Conservation (phyloP, 92 coral and sea anemone genomes). For the Blastomussa wellsi region DNA sequence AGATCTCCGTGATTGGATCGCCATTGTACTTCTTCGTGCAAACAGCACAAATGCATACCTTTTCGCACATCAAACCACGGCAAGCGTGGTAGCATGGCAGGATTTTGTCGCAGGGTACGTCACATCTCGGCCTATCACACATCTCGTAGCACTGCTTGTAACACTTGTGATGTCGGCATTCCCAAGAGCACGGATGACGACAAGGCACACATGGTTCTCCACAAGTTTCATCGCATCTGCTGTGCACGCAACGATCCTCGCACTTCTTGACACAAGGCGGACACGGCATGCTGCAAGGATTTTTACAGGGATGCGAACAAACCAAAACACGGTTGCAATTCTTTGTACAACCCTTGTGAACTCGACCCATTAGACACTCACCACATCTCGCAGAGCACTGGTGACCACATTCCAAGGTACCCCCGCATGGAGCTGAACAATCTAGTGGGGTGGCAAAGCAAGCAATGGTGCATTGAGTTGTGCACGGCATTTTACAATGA, state of each 20-base stretch:
- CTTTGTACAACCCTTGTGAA: constrained; percentile 65
- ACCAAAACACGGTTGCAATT: constrained; percentile 67
- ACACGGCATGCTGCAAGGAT: constrained; percentile 62
- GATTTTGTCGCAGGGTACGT: constrained; percentile 61
- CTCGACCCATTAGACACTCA: constrained; percentile 85
- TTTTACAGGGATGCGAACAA: constrained; percentile 79
- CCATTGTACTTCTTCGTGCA: constrained; percentile 54
- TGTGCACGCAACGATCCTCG: constrained; percentile 68
- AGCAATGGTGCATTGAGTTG: constrained; percentile 71
- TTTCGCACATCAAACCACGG: constrained; percentile 73
- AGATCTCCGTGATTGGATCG: constrained; percentile 55
- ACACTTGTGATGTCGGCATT: constrained; percentile 75
- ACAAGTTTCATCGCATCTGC: constrained; percentile 55
- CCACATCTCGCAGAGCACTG: constrained; percentile 83
- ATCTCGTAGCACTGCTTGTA: constrained; percentile 66
- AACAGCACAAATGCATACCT: constrained; percentile 70
- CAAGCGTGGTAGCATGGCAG: constrained; percentile 60
- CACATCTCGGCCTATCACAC: constrained; percentile 82
- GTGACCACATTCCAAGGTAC: constrained; percentile 75
- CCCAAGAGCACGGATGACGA: constrained; percentile 71
- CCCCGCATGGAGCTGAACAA: constrained; percentile 68
- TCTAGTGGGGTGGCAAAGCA: constrained; percentile 79
- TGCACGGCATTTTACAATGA: constrained; percentile 65
- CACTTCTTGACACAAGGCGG: constrained; percentile 77
- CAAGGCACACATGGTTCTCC: constrained; percentile 75